Conservation (phyloP, 2,888 invertebrate species). For the Metopia argyrocephala region DNA sequence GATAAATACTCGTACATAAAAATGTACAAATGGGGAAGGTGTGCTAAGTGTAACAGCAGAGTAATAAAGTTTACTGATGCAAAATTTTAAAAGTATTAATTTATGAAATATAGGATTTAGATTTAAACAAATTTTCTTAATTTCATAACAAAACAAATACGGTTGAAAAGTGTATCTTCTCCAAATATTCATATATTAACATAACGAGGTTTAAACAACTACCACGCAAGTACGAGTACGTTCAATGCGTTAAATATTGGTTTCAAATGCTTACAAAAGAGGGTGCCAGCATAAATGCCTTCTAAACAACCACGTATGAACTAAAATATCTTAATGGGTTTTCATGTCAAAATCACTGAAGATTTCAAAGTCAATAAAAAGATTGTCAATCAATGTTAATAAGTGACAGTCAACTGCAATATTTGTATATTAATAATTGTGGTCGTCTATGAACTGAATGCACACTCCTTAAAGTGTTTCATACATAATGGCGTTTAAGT, state of each 20-base stretch:
- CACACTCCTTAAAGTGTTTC: neutral
- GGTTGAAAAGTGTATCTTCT: too few species aligned
- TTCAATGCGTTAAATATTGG: too few species aligned
- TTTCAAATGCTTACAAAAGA: neutral
- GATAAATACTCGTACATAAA: neutral
- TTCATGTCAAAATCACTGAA: conserved; percentile 38
- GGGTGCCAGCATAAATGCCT: conserved; percentile 25
- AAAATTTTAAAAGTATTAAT: too few species aligned
- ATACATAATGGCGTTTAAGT: neutral
- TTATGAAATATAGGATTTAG: too few species aligned
- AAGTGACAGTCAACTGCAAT: conserved; percentile 54
- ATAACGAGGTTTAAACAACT: too few species aligned
- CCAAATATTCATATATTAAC: too few species aligned
- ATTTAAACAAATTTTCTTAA: too few species aligned
- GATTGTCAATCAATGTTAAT: conserved; percentile 63
- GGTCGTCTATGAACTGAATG: conserved; percentile 13
- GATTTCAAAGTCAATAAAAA: conserved; percentile 53
- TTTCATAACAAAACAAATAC: too few species aligned
- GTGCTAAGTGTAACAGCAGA: neutral
- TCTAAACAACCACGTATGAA: neutral
- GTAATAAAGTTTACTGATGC: too few species aligned
- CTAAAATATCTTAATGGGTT: conserved; percentile 29
- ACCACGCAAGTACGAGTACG: neutral
- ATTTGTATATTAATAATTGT: conserved; percentile 7
- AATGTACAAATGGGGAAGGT: neutral